Percentiles rank a stretch among this genome's conserved stretches.
phyloP scores from a whole-genome alignment of 2,888 invertebrate genomes.

The Xylophagus ater region DNA sequence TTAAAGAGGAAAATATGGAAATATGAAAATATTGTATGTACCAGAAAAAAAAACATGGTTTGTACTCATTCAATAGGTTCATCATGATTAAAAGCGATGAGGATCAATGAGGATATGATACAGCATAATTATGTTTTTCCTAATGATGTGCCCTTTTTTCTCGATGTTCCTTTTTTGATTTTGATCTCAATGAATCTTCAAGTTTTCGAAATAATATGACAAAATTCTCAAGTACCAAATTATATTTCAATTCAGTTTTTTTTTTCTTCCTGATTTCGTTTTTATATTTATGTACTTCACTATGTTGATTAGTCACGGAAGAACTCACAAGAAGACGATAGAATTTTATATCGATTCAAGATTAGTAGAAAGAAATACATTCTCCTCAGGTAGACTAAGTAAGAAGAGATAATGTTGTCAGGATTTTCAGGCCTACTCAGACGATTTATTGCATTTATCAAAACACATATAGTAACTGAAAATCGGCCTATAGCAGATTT shows the following conservation, averaged over 20 bases:
- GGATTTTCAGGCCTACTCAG: too few species aligned
- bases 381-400: too few species aligned
- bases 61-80: slow-evolving; percentile 14
- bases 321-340: too few species aligned
- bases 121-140: slow-evolving; percentile 15
- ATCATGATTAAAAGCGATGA: slow-evolving; percentile 17
- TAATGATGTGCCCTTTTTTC: slow-evolving; percentile 17
- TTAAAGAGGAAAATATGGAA: slow-evolving; percentile 1
- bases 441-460: too few species aligned
- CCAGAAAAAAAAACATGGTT: slow-evolving; percentile 7
- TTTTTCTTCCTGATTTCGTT: too few species aligned
- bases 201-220: slow-evolving; percentile 9
- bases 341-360: too few species aligned
- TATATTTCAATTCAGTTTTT: slow-evolving; percentile 16
- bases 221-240: slow-evolving; percentile 18
- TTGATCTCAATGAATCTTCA: background rate
- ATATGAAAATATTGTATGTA: slow-evolving; percentile 3
- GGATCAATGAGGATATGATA: slow-evolving; percentile 17
- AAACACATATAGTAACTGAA: too few species aligned
- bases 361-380: too few species aligned
- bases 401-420: too few species aligned
- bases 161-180: background rate
- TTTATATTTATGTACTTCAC: too few species aligned
- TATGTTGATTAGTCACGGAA: too few species aligned
- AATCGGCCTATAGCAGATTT: too few species aligned